These are phyloP conservation scores for Acanthurus lineatus DNA, from an alignment of 2,797 vertebrate species.

Conservation along the genomic window DNA sequence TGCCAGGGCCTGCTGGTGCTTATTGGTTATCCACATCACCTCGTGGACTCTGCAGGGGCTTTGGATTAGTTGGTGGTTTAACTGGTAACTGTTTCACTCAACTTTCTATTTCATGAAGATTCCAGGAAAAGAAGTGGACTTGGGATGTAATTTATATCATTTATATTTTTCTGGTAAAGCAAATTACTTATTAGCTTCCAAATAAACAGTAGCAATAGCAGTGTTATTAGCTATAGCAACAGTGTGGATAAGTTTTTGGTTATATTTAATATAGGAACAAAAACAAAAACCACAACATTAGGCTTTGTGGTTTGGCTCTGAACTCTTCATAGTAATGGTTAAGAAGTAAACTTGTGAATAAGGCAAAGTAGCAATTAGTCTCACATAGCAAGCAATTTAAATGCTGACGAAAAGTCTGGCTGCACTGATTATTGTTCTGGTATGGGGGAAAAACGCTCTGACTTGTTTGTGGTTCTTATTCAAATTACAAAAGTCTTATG, in stretches of 20 bases:
- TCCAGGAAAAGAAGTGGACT: neutral
- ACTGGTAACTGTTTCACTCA: neutral
- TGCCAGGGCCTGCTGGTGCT: conserved; percentile 38
- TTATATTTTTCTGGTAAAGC: neutral
- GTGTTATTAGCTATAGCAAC: too few relatives aligned
- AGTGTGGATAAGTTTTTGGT: neutral
- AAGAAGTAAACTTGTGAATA: too few relatives aligned
- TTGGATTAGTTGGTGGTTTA: conserved; percentile 9
- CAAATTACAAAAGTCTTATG: too few relatives aligned
- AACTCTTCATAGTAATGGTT: too few relatives aligned
- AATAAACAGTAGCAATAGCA: too few relatives aligned
- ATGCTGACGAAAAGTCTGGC: too few relatives aligned
- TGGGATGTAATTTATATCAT: neutral
- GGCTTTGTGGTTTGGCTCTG: neutral
- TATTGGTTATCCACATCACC: conserved; percentile 36
- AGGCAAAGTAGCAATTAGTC: too few relatives aligned
- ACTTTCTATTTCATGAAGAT: neutral
- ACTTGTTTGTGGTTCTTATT: too few relatives aligned
- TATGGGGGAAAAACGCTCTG: too few relatives aligned
- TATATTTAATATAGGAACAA: neutral
- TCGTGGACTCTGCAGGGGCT: conserved; percentile 9
- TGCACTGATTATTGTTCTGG: too few relatives aligned
- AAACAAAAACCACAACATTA: neutral
- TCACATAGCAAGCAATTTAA: too few relatives aligned
- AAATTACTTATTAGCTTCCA: neutral